phyloP scores from a whole-genome alignment of 2,797 vertebrate species.

The Macropus fuliginosus region DNA sequence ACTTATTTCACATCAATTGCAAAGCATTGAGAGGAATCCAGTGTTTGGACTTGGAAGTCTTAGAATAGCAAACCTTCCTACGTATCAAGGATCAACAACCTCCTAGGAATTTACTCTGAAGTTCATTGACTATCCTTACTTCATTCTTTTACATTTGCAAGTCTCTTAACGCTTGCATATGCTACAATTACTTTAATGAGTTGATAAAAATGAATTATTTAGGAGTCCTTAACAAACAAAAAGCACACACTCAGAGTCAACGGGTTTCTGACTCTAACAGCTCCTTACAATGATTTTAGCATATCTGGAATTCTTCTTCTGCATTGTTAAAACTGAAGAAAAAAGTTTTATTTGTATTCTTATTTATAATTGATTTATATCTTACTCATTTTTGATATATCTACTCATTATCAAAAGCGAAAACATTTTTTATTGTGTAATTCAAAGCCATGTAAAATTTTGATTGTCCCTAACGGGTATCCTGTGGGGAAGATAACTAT shows the following conservation, averaged over 20 bases:
- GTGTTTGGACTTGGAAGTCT: background rate
- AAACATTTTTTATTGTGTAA: slow-evolving; percentile 47
- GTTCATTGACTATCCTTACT: slow-evolving; percentile 50
- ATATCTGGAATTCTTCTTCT: slow-evolving; percentile 12
- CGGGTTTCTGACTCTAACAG: slow-evolving; percentile 41
- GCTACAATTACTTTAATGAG: slow-evolving; percentile 31
- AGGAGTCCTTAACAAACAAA: background rate
- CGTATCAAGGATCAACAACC: slow-evolving; percentile 10
- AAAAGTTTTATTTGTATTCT: slow-evolving; percentile 45
- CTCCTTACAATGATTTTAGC: slow-evolving; percentile 47
- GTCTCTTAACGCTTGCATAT: slow-evolving; percentile 14
- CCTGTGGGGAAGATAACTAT: slow-evolving; percentile 60
- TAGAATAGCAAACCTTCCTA: slow-evolving; percentile 11
- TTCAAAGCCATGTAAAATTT: slow-evolving; percentile 63
- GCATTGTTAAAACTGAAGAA: slow-evolving; percentile 28
- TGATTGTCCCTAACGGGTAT: slow-evolving; percentile 55
- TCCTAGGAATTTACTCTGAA: slow-evolving; percentile 48
- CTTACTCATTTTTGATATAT: slow-evolving; percentile 46
- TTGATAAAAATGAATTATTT: slow-evolving; percentile 30
- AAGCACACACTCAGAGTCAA: background rate
- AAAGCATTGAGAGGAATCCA: background rate
- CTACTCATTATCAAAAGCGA: slow-evolving; percentile 35
- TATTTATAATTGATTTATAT: slow-evolving; percentile 47
- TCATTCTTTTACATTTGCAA: background rate
- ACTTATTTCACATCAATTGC: slow-evolving; percentile 6